A percentile compares a stretch with the other conserved stretches of the same genome.
These are phyloP conservation scores for Mungos mungo DNA, from an alignment of 2,113 vertebrate species.

Conservation along the genomic window DNA sequence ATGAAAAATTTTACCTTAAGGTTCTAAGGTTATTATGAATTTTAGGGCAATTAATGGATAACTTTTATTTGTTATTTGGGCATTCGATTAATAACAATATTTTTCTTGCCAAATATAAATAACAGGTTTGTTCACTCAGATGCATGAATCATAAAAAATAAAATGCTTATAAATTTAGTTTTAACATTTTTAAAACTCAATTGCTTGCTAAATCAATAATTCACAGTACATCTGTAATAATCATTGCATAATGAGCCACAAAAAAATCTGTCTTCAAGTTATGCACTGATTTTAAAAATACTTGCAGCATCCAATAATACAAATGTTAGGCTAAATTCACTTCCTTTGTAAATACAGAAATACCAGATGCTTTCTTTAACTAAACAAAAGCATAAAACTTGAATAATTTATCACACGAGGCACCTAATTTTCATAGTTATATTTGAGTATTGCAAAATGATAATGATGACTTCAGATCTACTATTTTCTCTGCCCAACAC, in stretches of 20 bases:
- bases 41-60: neutral
- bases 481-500: neutral
- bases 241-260: slow-evolving; percentile 42
- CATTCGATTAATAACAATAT: slow-evolving; percentile 43
- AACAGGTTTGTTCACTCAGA: neutral
- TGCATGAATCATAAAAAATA: slow-evolving; percentile 23
- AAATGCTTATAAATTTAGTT: slow-evolving; percentile 55
- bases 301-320: slow-evolving; percentile 58
- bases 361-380: slow-evolving; percentile 69
- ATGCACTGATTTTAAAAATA: slow-evolving; percentile 67
- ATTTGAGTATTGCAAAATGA: slow-evolving; percentile 36
- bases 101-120: slow-evolving; percentile 32
- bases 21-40: neutral
- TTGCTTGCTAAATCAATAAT: slow-evolving; percentile 67
- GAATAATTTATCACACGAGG: slow-evolving; percentile 72
- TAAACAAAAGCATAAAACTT: slow-evolving; percentile 67
- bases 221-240: slow-evolving; percentile 67
- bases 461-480: slow-evolving; percentile 53
- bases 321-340: slow-evolving; percentile 62
- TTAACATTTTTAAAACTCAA: slow-evolving; percentile 50
- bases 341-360: slow-evolving; percentile 67
- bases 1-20: neutral
- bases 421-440: slow-evolving; percentile 61
- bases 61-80: neutral
- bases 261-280: slow-evolving; percentile 57